Conservation (phyloP, 37 sponge, comb jelly and placozoan species). For the Tethya wilhelma region DNA sequence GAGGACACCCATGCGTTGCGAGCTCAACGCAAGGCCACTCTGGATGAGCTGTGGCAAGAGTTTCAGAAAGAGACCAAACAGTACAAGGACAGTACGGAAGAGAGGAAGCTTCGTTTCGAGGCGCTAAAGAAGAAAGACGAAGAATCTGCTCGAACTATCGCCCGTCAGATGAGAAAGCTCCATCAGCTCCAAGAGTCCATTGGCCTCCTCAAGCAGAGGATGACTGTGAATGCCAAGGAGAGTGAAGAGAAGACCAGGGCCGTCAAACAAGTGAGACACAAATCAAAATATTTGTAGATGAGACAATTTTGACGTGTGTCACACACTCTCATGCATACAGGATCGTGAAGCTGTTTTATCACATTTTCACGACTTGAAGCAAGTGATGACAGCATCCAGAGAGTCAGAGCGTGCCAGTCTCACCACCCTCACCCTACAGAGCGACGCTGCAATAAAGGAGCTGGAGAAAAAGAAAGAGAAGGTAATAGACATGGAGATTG, state of each 20-base stretch:
- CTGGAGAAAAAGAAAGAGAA: constrained; percentile 64
- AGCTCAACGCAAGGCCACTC: constrained; percentile 79
- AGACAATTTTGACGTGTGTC: not conserved
- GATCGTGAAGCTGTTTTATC: constrained; percentile 79
- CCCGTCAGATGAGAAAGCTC: constrained; percentile 90
- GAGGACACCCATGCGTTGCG: constrained; percentile 95
- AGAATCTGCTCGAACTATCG: constrained; percentile 74
- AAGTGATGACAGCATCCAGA: constrained; percentile 85
- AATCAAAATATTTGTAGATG: not conserved
- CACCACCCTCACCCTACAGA: constrained; percentile 90
- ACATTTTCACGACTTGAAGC: constrained; percentile 85
- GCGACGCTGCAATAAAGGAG: constrained; percentile 78
- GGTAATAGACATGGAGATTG: constrained; percentile 15
- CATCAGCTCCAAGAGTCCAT: constrained; percentile 78
- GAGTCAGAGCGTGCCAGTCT: constrained; percentile 84
- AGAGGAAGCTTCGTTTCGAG: constrained; percentile 87
- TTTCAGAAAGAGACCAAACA: constrained; percentile 87
- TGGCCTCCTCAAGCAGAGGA: constrained; percentile 64
- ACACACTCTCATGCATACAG: constrained; percentile 2
- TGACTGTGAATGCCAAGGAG: constrained; percentile 80
- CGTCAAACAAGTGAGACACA: constrained; percentile 56
- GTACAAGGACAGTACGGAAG: constrained; percentile 91
- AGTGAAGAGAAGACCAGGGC: constrained; percentile 63
- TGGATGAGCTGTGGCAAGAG: constrained; percentile 93
- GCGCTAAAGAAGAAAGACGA: constrained; percentile 94